A percentile compares a stretch with the other conserved stretches of the same genome.
Evolutionary conservation across 2,797 vertebrate species (phyloP).

Genomic region (Margarornis squamiger): DNA sequence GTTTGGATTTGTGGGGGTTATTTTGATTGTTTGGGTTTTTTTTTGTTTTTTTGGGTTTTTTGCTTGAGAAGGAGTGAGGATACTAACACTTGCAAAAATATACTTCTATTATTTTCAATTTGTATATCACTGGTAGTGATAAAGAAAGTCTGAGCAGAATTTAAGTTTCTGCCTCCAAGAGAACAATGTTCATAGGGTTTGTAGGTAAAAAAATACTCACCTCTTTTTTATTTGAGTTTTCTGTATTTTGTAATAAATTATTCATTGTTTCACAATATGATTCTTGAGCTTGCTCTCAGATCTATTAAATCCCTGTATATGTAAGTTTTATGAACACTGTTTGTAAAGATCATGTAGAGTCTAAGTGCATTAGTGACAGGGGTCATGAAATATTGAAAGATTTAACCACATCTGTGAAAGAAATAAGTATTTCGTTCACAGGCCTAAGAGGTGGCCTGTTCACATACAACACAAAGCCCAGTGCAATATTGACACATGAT

Average conservation of each 20-base stretch:
- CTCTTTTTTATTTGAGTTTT: background rate
- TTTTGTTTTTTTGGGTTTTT: background rate
- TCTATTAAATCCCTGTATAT: constrained; percentile 21
- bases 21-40: no score
- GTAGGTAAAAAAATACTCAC: background rate
- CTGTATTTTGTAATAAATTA: constrained; percentile 6
- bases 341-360: constrained; percentile 9
- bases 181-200: background rate
- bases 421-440: constrained; percentile 10
- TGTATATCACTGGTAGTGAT: background rate
- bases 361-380: constrained; percentile 20
- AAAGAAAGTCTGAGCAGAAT: background rate
- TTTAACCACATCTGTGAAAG: constrained; percentile 40
- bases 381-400: constrained; percentile 47
- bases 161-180: background rate
- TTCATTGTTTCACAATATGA: background rate
- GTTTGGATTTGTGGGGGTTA: no score
- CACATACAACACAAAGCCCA: background rate
- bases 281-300: constrained; percentile 9
- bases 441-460: background rate
- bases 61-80: background rate
- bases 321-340: constrained; percentile 44
- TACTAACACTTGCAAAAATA: background rate
- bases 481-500: constrained; percentile 9
- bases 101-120: background rate